These are phyloP conservation scores for Myotis davidii DNA, from an alignment of 2,113 vertebrate genomes.

Conservation along the genomic window DNA sequence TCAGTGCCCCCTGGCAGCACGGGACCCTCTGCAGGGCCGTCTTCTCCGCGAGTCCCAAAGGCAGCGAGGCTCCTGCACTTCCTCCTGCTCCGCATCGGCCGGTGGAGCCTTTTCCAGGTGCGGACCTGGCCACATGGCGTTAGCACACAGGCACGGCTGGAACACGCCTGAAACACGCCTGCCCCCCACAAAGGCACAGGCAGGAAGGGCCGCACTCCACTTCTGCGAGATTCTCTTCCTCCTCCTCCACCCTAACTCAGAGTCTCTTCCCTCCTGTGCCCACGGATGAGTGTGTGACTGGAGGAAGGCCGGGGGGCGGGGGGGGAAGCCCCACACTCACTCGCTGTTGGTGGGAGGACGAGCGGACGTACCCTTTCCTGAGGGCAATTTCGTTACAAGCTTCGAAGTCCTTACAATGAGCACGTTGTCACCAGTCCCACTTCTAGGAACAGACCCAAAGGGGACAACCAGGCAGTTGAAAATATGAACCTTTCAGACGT, in stretches of 20 bases:
- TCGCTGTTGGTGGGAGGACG: not conserved
- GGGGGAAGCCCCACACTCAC: not conserved
- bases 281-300: not conserved
- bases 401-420: not conserved
- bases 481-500: not conserved
- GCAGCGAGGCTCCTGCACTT: not conserved
- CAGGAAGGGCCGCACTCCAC: not conserved
- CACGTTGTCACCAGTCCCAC: not conserved
- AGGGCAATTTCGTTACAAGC: not conserved
- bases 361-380: not conserved
- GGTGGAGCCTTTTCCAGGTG: not conserved
- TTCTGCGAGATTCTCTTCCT: not conserved
- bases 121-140: not conserved
- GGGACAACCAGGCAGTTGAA: not conserved
- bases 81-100: constrained; percentile 31
- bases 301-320: not conserved
- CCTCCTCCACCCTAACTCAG: not conserved
- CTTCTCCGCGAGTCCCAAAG: not conserved
- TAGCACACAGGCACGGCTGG: not conserved
- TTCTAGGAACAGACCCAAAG: not conserved
- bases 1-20: fast-evolving
- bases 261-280: not conserved
- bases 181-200: not conserved
- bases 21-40: not conserved
- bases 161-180: not conserved